Conservation (phyloP, 2,113 vertebrate species). For the Muscicapa adusta region DNA sequence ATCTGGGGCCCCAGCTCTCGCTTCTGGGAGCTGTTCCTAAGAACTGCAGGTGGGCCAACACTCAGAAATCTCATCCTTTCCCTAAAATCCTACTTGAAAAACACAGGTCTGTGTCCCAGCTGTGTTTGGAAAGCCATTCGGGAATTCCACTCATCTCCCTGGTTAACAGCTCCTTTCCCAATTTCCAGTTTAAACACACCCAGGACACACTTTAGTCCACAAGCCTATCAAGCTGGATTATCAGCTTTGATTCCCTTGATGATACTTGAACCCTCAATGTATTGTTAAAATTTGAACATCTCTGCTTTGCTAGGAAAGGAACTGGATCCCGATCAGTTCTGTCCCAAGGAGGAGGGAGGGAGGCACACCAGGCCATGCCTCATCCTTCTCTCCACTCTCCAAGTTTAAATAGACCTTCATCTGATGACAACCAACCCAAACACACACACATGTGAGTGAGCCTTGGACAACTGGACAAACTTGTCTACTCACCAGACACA, state of each 20-base stretch:
- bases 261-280: background rate
- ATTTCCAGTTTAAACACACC: background rate
- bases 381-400: background rate
- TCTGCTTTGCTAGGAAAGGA: background rate
- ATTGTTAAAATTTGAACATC: background rate
- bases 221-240: background rate
- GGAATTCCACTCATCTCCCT: background rate
- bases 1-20: fast-evolving
- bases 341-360: background rate
- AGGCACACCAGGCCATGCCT: background rate
- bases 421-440: background rate
- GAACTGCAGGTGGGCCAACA: background rate
- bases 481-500: background rate
- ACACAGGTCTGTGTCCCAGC: background rate
- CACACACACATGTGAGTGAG: fast-evolving
- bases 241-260: background rate
- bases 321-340: background rate
- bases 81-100: background rate
- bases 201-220: background rate
- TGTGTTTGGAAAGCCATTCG: background rate
- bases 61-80: background rate
- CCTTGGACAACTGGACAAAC: background rate
- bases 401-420: background rate
- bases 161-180: background rate
- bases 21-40: background rate